Base-by-base conservation (phyloP, 37 sponge, comb jelly and placozoan species). In the Axinella damicornis region DNA sequence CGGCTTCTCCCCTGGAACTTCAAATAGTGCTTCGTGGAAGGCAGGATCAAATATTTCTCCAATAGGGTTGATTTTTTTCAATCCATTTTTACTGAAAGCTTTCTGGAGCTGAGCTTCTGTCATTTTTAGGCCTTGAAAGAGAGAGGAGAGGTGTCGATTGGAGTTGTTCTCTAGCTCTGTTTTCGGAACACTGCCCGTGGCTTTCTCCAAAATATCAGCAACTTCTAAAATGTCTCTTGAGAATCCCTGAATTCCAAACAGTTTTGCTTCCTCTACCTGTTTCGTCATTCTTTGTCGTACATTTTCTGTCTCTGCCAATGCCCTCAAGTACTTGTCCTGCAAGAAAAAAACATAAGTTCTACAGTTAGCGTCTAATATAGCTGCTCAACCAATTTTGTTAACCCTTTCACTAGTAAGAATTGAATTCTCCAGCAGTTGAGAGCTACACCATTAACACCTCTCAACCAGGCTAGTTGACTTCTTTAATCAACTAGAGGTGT, bases 271-370 rank as follows among this genome's bases (percentile, higher is more conserved):
- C 56, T 94, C 90, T 5, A 99, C 73, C 66, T 93, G 90, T 54
- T 89, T 93, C 15, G 64, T 52, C 61, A 84, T 54, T 63, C 92
- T 69, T 39, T 96, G 77, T 12, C 97, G 80, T 31, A 93, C 81
- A 78, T 99, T 99, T 52, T 99, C 99, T 5, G 74, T 91, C 39
- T 99, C 99, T 40, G 99, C 99, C 60, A 99, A 62, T 28, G 94
- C 82, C 24, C 98, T 71, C 53, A 88, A 57, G 60, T 95, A 99
- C 82, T 97, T 97, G 40, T 99, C 89, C 92, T 97, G 58, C 61
- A 83, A 46, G 46, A 46, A 46, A 46, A 46, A 46, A 46, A 9
- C 4, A 46, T 12, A 12, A 46, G 9, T 46, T 46, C 9, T 46
- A 9, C 9, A 46, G 9, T 9, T 46, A 46, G 46, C 9, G 9